A percentile compares a stretch with the other conserved stretches of the same genome.
These are phyloP conservation scores for Peromyscus aztecus DNA, from an alignment of 2,797 vertebrate species.

Conservation along the genomic window DNA sequence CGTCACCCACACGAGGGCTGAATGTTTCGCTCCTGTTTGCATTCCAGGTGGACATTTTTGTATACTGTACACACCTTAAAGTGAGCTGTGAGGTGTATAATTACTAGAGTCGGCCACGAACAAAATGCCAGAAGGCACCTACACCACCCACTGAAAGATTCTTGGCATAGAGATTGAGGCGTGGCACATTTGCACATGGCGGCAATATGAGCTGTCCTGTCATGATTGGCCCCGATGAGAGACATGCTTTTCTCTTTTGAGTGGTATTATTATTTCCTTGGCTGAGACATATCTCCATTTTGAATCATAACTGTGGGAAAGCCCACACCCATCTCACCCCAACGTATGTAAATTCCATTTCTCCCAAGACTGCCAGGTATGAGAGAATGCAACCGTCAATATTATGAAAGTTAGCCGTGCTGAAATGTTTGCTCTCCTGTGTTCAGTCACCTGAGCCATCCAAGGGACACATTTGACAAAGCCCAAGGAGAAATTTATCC, in stretches of 20 bases:
- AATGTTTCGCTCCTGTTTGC: conserved; percentile 57
- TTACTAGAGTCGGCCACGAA: conserved; percentile 75
- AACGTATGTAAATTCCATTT: conserved; percentile 84
- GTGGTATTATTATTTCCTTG: conserved; percentile 86
- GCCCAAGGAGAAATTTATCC: conserved; percentile 76
- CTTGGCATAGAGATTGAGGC: conserved; percentile 85
- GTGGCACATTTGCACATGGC: conserved; percentile 82
- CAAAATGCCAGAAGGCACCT: conserved; percentile 78
- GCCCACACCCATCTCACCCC: conserved; percentile 86
- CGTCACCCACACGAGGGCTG: neutral
- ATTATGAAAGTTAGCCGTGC: conserved; percentile 79
- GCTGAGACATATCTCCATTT: conserved; percentile 86
- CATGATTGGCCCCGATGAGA: conserved; percentile 80
- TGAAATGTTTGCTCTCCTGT: conserved; percentile 83
- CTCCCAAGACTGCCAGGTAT: conserved; percentile 84
- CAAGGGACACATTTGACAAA: conserved; percentile 80
- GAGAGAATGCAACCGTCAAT: conserved; percentile 70
- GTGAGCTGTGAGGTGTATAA: conserved; percentile 78
- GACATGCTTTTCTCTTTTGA: conserved; percentile 80
- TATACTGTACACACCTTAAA: conserved; percentile 81
- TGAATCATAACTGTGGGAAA: conserved; percentile 88
- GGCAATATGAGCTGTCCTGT: conserved; percentile 81
- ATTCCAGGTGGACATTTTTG: conserved; percentile 73
- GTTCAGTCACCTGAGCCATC: conserved; percentile 80
- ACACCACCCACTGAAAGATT: conserved; percentile 82